These are phyloP conservation scores for Tadarida brasiliensis DNA, from an alignment of 2,797 vertebrate genomes.

Conservation along the genomic window DNA sequence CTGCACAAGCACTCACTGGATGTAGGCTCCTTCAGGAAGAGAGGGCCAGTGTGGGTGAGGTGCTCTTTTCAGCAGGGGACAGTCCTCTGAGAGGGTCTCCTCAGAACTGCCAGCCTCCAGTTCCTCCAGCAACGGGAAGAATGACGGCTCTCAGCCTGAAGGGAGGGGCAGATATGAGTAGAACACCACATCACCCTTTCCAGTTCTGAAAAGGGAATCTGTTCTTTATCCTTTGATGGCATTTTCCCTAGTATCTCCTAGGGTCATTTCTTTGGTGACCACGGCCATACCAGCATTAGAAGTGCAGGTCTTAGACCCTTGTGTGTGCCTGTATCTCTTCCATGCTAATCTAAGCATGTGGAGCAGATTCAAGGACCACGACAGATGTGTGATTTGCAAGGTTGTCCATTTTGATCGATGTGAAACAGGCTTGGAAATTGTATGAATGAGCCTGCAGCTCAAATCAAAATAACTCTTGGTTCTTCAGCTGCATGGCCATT, in stretches of 20 bases:
- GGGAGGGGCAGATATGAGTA: neutral
- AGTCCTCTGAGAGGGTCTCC: neutral
- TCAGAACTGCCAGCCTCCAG: neutral
- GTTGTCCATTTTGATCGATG: slow-evolving; percentile 64
- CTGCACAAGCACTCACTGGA: neutral
- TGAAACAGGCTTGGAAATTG: slow-evolving; percentile 51
- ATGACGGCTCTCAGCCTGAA: neutral
- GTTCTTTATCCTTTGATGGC: neutral
- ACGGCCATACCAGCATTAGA: neutral
- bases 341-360: neutral
- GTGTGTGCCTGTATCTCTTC: neutral
- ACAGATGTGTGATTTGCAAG: slow-evolving; percentile 33
- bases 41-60: rapidly evolving
- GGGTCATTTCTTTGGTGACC: neutral
- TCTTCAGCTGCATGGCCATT: slow-evolving; percentile 11
- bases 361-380: slow-evolving; percentile 7
- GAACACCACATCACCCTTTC: neutral
- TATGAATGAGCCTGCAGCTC: slow-evolving; percentile 45
- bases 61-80: neutral
- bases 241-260: neutral
- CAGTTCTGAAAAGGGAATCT: neutral
- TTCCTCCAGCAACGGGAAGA: neutral
- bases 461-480: slow-evolving; percentile 58
- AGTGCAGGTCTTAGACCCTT: neutral
- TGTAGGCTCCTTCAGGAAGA: neutral